Evolutionary conservation across 2,113 vertebrate species (phyloP).

Genomic region (Solenodon paradoxus): DNA sequence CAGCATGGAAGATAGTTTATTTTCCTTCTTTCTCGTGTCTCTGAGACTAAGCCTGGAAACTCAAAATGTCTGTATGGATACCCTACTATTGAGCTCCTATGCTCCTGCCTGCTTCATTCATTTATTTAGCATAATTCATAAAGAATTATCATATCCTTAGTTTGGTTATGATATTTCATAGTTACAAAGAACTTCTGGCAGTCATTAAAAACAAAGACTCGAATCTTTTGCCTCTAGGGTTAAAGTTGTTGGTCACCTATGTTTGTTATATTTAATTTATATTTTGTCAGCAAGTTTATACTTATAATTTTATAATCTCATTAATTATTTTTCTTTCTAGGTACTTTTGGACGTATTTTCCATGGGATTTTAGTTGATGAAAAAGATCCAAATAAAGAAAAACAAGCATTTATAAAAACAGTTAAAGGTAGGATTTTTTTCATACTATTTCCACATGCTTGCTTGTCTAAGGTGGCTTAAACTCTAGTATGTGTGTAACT

Average conservation of each 20-base stretch:
- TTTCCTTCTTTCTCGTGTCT: neutral
- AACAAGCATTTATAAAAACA: slow-evolving; percentile 96
- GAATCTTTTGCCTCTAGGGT: neutral
- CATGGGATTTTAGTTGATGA: slow-evolving; percentile 96
- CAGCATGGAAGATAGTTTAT: neutral
- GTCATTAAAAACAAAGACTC: neutral
- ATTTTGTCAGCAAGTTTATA: neutral
- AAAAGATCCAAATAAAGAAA: slow-evolving; percentile 97
- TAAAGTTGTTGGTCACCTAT: neutral
- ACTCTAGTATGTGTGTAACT: neutral
- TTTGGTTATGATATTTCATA: neutral
- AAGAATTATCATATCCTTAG: neutral
- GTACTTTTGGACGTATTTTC: slow-evolving; percentile 98
- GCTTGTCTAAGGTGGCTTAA: neutral
- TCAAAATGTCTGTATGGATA: neutral
- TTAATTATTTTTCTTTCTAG: slow-evolving; percentile 81
- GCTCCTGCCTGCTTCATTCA: neutral
- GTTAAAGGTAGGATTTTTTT: slow-evolving; percentile 91
- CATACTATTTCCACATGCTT: neutral
- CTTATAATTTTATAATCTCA: neutral
- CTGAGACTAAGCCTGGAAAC: neutral
- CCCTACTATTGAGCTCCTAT: neutral
- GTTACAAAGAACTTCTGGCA: neutral
- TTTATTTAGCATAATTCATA: slow-evolving; percentile 38
- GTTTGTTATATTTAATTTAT: neutral